Evolutionary conservation across 2,113 vertebrate species (phyloP).

Genomic region (Lepus europaeus): DNA sequence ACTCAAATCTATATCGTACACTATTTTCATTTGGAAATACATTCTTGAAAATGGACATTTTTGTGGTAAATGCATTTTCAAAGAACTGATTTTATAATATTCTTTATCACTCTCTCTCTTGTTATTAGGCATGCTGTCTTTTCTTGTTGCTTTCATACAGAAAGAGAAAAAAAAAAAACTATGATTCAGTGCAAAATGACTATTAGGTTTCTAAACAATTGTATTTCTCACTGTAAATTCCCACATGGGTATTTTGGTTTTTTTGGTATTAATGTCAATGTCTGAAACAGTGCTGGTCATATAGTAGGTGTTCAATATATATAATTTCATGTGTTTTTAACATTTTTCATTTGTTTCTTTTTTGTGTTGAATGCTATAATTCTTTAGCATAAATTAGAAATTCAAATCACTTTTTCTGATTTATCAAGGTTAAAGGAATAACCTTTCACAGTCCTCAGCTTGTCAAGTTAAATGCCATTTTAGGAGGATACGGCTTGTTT

Average conservation of each 20-base stretch:
- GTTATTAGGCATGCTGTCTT: background rate
- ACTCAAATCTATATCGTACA: background rate
- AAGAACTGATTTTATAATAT: background rate
- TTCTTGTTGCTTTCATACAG: background rate
- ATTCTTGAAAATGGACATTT: background rate
- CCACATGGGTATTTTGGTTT: background rate
- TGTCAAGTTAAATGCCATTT: background rate
- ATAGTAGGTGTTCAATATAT: background rate
- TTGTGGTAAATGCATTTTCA: conserved; percentile 13
- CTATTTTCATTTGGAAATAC: background rate
- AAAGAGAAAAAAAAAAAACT: background rate
- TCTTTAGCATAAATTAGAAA: background rate
- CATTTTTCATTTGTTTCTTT: background rate
- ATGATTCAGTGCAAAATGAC: background rate
- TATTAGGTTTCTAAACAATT: background rate
- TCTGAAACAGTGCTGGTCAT: background rate
- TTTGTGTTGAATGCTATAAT: background rate
- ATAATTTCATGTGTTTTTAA: background rate
- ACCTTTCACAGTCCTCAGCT: background rate
- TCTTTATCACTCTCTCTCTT: background rate
- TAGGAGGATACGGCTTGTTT: background rate
- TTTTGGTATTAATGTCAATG: background rate
- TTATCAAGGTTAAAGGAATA: background rate
- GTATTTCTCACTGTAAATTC: background rate
- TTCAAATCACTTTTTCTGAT: background rate